Percentiles rank a stretch among this genome's conserved stretches.
These are phyloP conservation scores for Sciurus vulgaris DNA, from an alignment of 2,797 vertebrate genomes.

Conservation along the genomic window DNA sequence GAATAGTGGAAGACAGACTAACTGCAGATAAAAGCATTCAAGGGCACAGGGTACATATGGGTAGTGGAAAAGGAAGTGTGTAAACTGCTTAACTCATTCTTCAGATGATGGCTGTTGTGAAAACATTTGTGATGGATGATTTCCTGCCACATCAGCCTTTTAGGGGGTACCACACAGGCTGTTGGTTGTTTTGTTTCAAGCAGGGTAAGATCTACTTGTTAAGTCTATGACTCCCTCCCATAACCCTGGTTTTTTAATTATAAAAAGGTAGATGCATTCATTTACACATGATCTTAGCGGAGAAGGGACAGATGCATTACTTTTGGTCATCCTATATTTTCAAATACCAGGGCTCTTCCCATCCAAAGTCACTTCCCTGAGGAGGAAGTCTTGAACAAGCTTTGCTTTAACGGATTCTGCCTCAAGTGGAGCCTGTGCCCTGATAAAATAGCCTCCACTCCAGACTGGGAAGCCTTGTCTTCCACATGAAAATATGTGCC, in stretches of 20 bases:
- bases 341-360: neutral
- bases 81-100: slow-evolving; percentile 65
- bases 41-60: rapidly evolving
- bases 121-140: slow-evolving; percentile 70
- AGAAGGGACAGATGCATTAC: neutral
- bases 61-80: neutral
- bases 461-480: neutral
- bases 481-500: neutral
- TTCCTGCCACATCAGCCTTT: slow-evolving; percentile 71
- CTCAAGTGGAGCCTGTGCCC: neutral
- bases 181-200: neutral
- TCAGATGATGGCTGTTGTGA: slow-evolving; percentile 71
- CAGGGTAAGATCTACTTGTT: neutral
- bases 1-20: neutral
- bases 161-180: neutral
- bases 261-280: neutral
- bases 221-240: neutral
- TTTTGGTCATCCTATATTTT: slow-evolving; percentile 4
- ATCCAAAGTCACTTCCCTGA: neutral
- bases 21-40: slow-evolving; percentile 55
- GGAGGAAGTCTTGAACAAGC: neutral
- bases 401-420: neutral
- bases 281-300: no score
- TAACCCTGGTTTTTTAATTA: slow-evolving; percentile 17
- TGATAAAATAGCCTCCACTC: neutral